These are phyloP conservation scores for Styela clava DNA, from an alignment of 23 tunicate genomes.

Conservation along the genomic window DNA sequence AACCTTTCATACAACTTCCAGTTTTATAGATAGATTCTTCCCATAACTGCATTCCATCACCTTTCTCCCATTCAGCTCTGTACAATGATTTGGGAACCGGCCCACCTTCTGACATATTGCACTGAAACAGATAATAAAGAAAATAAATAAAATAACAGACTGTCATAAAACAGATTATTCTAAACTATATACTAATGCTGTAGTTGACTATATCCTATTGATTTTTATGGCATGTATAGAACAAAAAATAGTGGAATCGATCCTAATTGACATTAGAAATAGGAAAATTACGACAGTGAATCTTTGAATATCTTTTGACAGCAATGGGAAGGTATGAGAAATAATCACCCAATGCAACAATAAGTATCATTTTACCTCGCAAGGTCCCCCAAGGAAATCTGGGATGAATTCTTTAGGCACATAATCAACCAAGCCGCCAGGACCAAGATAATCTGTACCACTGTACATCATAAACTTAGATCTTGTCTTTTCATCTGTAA, in stretches of 20 bases:
- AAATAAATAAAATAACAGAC: neutral
- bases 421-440: conserved; percentile 86
- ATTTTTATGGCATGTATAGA: no score
- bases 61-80: conserved; percentile 80
- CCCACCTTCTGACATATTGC: conserved; percentile 63
- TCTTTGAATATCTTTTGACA: no score
- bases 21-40: conserved; percentile 76
- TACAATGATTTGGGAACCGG: conserved; percentile 85
- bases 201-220: no score
- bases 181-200: no score
- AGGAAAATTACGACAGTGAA: no score
- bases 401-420: conserved; percentile 74
- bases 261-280: no score
- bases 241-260: no score
- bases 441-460: conserved; percentile 75
- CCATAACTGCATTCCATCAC: conserved; percentile 46
- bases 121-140: conserved; percentile 19
- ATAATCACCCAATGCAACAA: no score
- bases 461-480: conserved; percentile 96
- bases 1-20: conserved; percentile 60
- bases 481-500: conserved; percentile 79
- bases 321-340: no score
- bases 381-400: conserved; percentile 82
- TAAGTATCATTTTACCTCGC: conserved; percentile 53
- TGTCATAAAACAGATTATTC: neutral